Percentiles rank a stretch among this genome's conserved stretches.
These are phyloP conservation scores for Coturnix japonica DNA, from an alignment of 2,113 vertebrate genomes.

Conservation along the genomic window DNA sequence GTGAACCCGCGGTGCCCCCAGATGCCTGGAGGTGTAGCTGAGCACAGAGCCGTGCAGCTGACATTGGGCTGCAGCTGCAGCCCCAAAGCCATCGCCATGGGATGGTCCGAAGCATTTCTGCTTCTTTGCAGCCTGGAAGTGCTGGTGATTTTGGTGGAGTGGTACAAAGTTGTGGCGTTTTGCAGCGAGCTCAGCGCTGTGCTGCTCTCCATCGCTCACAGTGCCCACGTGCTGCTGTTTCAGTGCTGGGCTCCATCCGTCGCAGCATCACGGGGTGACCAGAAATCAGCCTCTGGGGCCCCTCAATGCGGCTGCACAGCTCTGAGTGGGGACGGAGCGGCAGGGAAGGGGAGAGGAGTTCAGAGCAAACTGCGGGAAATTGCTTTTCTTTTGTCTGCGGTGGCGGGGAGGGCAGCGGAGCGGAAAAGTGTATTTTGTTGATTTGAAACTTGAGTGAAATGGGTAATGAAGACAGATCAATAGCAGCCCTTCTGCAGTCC, in stretches of 20 bases:
- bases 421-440: constrained; percentile 88
- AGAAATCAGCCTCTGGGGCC: neutral
- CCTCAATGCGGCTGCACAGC: neutral
- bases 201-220: neutral
- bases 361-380: constrained; percentile 58
- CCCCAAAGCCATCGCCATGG: neutral
- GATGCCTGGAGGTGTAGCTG: neutral
- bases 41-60: neutral
- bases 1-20: neutral
- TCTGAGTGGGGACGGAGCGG: constrained; percentile 8
- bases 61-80: neutral
- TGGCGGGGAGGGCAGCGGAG: constrained; percentile 75
- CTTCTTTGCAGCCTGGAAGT: neutral
- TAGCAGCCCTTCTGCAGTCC: constrained; percentile 65
- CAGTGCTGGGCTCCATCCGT: rapidly evolving
- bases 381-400: constrained; percentile 64
- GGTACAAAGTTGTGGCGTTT: neutral
- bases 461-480: constrained; percentile 87
- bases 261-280: rapidly evolving
- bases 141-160: neutral
- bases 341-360: constrained; percentile 51
- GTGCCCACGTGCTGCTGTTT: rapidly evolving
- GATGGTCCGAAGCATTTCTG: neutral
- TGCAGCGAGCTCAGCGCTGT: neutral
- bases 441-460: constrained; percentile 90